Base-by-base conservation (phyloP, 2,113 vertebrate genomes). In the Vulpes vulpes region DNA sequence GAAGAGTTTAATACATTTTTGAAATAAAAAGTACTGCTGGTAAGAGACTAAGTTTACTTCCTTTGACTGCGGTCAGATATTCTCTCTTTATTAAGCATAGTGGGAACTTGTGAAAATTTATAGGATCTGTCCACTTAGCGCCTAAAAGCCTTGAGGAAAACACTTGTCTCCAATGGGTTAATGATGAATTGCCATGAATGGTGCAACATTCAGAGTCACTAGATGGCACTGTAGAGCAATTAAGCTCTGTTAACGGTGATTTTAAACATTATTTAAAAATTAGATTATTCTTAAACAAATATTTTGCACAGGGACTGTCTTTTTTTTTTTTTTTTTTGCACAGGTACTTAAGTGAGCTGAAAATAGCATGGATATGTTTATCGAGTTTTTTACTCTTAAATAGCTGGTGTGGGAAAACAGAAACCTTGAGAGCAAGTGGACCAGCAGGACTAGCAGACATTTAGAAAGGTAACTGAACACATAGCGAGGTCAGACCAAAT, bases 191-290 rank as follows among this genome's bases (percentile, higher is more conserved):
- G 88, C 53, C 38, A 59, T 5, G 8, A 14, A 51, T 22, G 51
- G 87, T 94, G 89, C 74, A 69, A 67, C 35, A 82, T 23, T 14
- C 17, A 51, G 1, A 1, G 78, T 96, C 97, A 87, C 98, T 97
- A 98, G 98, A 95, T 98, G 98, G 98, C 81, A 79, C 85, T 95
- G 73, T 98, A 96, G 97, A 98, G 97, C 93, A 98, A 95, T 15
- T 96, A 79, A 93, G 97, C 79, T 94, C 96, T 89, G 96, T 30
- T 82, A 32, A 83, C 38, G 20, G 82, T 93, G 88, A 43, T 96
- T 94, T 96, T 93, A 71, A 93, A 89, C 38, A 92, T 73, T 92
- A 91, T 98, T 95, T 96, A 82, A 20, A 96, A 92, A 93, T 94
- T 79, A 92, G 43, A 90, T 92, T 81, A 71, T 64, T 78, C 64